Percentiles rank a stretch among this genome's conserved stretches.
Conservation (phyloP, 37 sponge, comb jelly and placozoan species). For the Chondrosia reniformis region DNA sequence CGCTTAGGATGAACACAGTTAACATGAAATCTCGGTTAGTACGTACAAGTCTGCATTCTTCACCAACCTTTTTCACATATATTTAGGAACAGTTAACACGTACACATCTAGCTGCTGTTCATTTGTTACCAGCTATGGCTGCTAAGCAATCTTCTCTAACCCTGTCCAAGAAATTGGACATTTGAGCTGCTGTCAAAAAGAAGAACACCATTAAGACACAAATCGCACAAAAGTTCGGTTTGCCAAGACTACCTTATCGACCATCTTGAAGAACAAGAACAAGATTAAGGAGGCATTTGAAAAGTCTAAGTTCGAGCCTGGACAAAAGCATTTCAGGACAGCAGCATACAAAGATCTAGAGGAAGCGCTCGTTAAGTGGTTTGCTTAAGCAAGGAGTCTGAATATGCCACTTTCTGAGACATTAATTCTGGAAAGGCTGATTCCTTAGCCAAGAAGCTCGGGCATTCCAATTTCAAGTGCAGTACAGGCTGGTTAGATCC, state of each 20-base stretch:
- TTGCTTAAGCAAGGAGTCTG: not conserved
- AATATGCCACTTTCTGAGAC: not conserved
- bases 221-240: not conserved
- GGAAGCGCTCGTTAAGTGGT: slow-evolving; percentile 2
- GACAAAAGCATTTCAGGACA: not conserved
- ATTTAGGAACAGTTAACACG: too few relatives aligned
- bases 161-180: too few relatives aligned
- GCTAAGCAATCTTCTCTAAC: too few relatives aligned
- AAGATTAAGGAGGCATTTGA: not conserved
- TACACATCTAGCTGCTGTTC: too few relatives aligned
- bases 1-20: too few relatives aligned
- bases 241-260: slow-evolving; percentile 9
- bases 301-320: not conserved
- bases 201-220: not conserved
- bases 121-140: too few relatives aligned
- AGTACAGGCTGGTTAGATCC: slow-evolving; percentile 12
- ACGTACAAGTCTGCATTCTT: too few relatives aligned
- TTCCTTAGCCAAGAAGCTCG: slow-evolving; percentile 6
- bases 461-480: not conserved
- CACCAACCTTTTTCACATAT: too few relatives aligned
- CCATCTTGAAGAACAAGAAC: not conserved
- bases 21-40: too few relatives aligned
- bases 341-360: slow-evolving; percentile 3
- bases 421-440: slow-evolving; percentile 1
- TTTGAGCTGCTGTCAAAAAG: not conserved